Evolutionary conservation across 2,113 vertebrate genomes (phyloP).

Genomic region (Mungos mungo): DNA sequence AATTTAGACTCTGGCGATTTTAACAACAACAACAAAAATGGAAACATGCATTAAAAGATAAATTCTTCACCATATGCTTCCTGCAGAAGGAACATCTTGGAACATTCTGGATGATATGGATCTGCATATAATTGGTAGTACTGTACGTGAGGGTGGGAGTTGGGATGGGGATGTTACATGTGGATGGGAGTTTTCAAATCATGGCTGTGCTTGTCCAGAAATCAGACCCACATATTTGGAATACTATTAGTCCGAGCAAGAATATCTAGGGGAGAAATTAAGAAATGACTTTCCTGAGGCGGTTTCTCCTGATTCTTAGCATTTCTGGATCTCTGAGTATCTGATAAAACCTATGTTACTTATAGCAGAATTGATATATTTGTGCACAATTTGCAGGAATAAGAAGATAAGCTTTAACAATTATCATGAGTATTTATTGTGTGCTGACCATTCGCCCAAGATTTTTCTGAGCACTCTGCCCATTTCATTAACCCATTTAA

Average conservation of each 20-base stretch:
- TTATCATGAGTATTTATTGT: neutral
- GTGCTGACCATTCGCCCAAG: neutral
- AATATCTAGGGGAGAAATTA: neutral
- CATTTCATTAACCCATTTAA: conserved; percentile 2
- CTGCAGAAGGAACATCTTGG: neutral
- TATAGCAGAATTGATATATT: neutral
- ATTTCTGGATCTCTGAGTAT: neutral
- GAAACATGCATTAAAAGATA: neutral
- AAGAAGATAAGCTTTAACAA: neutral
- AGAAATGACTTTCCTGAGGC: neutral
- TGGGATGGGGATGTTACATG: neutral
- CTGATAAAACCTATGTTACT: neutral
- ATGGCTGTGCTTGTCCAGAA: neutral
- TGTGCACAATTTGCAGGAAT: neutral
- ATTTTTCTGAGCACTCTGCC: neutral
- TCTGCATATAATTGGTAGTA: neutral
- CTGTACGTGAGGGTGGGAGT: neutral
- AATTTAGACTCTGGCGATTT: neutral
- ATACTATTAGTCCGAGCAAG: neutral
- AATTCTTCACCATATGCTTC: neutral
- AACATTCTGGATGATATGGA: neutral
- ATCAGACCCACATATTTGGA: neutral
- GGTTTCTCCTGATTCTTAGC: neutral
- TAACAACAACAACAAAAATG: neutral
- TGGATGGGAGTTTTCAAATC: neutral